Conservation (phyloP, 1,140 invertebrate species). For the Drosophila oshimai region DNA sequence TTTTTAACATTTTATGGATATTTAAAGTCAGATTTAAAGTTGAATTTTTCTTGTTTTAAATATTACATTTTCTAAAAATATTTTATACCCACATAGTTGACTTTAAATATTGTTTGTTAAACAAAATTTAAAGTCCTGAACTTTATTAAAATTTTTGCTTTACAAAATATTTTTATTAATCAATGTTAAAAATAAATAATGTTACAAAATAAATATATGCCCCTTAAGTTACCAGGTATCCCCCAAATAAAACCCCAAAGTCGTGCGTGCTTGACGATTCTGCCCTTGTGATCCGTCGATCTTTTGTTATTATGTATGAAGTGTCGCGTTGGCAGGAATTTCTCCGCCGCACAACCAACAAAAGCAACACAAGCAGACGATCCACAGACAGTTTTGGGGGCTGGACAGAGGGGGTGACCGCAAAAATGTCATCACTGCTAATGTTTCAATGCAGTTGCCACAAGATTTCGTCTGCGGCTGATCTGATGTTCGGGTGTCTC, state of each 20-base stretch:
- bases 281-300: slow-evolving; percentile 35
- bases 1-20: not conserved
- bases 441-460: slow-evolving; percentile 78
- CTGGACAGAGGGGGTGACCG: slow-evolving; percentile 36
- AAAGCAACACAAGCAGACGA: slow-evolving; percentile 50
- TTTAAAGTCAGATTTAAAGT: not conserved
- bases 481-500: slow-evolving; percentile 29
- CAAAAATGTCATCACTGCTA: slow-evolving; percentile 82
- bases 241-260: not conserved
- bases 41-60: too few relatives aligned
- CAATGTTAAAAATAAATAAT: too few relatives aligned
- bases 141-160: too few relatives aligned
- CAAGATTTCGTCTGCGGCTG: slow-evolving; percentile 48
- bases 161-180: too few relatives aligned
- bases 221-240: not conserved
- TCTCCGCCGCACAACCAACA: slow-evolving; percentile 25
- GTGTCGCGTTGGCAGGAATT: slow-evolving; percentile 78
- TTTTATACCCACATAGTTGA: too few relatives aligned
- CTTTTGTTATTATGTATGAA: slow-evolving; percentile 81
- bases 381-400: slow-evolving; percentile 23
- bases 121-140: too few relatives aligned
- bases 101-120: too few relatives aligned
- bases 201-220: too few relatives aligned
- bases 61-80: too few relatives aligned
- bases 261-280: slow-evolving; percentile 15